Conservation (phyloP, 2,797 vertebrate genomes). For the Lepilemur septentrionalis region DNA sequence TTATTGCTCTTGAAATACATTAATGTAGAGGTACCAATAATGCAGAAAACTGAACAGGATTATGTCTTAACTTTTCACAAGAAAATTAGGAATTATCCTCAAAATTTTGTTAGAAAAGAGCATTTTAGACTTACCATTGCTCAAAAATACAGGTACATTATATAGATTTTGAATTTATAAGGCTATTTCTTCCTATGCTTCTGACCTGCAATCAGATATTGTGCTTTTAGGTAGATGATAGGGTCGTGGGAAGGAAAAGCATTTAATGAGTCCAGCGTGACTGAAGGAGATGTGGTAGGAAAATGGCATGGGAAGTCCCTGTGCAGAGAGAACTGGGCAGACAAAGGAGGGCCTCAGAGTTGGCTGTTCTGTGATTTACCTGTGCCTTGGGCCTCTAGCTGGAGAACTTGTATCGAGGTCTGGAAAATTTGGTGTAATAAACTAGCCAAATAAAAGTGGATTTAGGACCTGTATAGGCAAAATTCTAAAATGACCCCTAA, state of each 20-base stretch:
- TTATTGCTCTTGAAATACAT: background rate
- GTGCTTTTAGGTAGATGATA: background rate
- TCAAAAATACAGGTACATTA: background rate
- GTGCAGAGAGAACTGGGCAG: background rate
- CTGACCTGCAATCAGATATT: background rate
- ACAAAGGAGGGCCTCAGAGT: background rate
- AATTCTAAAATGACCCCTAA: background rate
- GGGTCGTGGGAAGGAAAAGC: background rate
- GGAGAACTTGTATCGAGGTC: background rate
- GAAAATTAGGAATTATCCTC: background rate
- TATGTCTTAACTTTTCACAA: constrained; percentile 35
- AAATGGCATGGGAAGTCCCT: background rate
- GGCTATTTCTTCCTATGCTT: background rate
- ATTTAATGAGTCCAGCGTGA: background rate
- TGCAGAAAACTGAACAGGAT: background rate
- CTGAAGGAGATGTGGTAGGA: background rate
- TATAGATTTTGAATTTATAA: background rate
- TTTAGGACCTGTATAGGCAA: background rate
- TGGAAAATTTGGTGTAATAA: background rate
- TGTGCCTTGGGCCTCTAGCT: background rate
- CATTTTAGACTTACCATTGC: background rate
- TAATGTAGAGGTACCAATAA: background rate
- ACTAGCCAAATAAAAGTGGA: background rate
- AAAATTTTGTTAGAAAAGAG: background rate
- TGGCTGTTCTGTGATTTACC: background rate